Conservation (phyloP, 2,797 vertebrate genomes). For the Sebastes taczanowskii region DNA sequence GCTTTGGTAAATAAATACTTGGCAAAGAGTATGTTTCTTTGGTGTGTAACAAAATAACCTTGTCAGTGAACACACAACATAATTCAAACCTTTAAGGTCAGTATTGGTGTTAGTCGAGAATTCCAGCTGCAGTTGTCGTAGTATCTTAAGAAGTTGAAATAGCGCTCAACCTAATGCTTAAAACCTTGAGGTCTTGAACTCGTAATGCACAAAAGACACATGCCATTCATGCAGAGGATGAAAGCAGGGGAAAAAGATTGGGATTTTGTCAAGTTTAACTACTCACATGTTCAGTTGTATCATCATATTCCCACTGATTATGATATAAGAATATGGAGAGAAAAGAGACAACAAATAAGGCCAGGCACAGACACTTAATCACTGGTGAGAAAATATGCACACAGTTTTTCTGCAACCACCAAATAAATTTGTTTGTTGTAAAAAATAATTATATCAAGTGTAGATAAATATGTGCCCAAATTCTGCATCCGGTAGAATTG, state of each 20-base stretch:
- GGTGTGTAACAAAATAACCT: neutral
- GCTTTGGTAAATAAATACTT: slow-evolving; percentile 4
- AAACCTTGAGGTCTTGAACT: neutral
- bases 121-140: slow-evolving; percentile 4
- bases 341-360: slow-evolving; percentile 51
- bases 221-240: slow-evolving; percentile 47
- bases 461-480: neutral
- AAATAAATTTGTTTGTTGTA: neutral
- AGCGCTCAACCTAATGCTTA: neutral
- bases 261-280: slow-evolving; percentile 49
- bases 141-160: neutral
- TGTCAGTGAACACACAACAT: neutral
- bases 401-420: slow-evolving; percentile 6
- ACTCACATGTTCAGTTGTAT: slow-evolving; percentile 99
- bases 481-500: neutral
- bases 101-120: slow-evolving; percentile 3
- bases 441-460: neutral
- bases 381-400: slow-evolving; percentile 18
- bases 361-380: slow-evolving; percentile 49
- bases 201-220: slow-evolving; percentile 14
- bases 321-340: slow-evolving; percentile 74
- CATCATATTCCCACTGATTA: slow-evolving; percentile 99
- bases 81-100: neutral
- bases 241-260: neutral
- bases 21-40: neutral